Conservation (phyloP, 2,797 vertebrate genomes). For the Menidia menidia region DNA sequence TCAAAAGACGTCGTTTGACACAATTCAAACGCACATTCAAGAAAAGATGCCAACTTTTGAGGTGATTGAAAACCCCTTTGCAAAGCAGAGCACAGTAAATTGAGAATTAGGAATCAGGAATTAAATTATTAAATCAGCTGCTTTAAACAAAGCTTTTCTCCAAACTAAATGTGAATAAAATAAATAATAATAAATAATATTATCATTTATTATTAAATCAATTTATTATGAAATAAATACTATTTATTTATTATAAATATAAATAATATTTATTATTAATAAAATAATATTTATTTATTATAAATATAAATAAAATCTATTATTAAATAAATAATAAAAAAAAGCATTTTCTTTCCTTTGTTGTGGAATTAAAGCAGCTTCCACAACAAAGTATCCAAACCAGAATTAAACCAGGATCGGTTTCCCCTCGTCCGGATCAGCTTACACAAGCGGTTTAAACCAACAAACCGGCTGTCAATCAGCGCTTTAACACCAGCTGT, state of each 20-base stretch:
- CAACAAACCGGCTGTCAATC: slow-evolving; percentile 62
- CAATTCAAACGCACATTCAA: slow-evolving; percentile 27
- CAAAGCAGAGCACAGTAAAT: slow-evolving; percentile 15
- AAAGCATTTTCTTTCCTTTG: background rate
- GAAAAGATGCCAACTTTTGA: slow-evolving; percentile 46
- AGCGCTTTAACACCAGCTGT: slow-evolving; percentile 67
- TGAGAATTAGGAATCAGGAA: slow-evolving; percentile 48
- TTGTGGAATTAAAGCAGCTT: background rate
- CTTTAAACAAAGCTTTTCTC: slow-evolving; percentile 62
- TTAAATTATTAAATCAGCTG: slow-evolving; percentile 63
- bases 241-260: too few relatives aligned
- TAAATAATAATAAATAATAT: slow-evolving; percentile 56
- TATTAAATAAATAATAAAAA: slow-evolving; percentile 1
- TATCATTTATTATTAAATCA: too few relatives aligned
- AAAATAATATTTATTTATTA: too few relatives aligned
- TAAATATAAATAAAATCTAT: too few relatives aligned
- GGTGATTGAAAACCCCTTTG: slow-evolving; percentile 10
- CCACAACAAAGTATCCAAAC: slow-evolving; percentile 19
- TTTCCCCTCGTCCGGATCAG: slow-evolving; percentile 46
- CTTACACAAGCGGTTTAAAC: slow-evolving; percentile 58
- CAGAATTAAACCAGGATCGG: slow-evolving; percentile 19
- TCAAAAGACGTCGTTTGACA: slow-evolving; percentile 45
- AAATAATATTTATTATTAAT: too few relatives aligned
- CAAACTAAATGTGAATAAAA: slow-evolving; percentile 64
- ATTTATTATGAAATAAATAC: too few relatives aligned